Percentiles rank a stretch among this genome's conserved stretches.
Evolutionary conservation across 2,113 vertebrate genomes (phyloP).

Genomic region (Crotalus viridis): DNA sequence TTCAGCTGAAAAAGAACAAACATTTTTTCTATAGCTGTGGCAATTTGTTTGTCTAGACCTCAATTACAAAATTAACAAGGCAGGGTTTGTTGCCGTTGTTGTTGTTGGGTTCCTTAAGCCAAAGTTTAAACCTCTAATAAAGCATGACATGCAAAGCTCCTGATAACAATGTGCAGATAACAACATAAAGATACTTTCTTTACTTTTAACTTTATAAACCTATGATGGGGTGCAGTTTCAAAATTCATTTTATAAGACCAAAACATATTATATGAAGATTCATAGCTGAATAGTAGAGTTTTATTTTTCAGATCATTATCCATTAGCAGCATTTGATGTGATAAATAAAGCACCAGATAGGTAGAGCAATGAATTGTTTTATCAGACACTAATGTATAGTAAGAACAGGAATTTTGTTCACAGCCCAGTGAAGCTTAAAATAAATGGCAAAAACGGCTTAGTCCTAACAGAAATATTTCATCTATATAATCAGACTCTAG

Average conservation of each 20-base stretch:
- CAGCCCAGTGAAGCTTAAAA: not conserved
- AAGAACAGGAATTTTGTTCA: not conserved
- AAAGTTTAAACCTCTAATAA: conserved; percentile 44
- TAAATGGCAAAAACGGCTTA: not conserved
- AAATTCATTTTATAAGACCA: conserved; percentile 17
- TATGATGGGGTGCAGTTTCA: conserved; percentile 27
- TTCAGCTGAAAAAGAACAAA: conserved; percentile 48
- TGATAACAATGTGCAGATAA: not conserved
- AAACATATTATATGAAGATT: conserved; percentile 29
- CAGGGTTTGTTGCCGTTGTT: conserved; percentile 28
- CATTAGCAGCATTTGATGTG: conserved; percentile 28
- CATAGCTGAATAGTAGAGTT: conserved; percentile 1
- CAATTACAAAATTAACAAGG: conserved; percentile 46
- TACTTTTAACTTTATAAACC: conserved; percentile 36
- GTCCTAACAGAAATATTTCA: not conserved
- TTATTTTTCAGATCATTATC: not conserved
- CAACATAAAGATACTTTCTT: conserved; percentile 8
- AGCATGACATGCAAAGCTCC: conserved; percentile 13
- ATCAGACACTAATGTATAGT: not conserved
- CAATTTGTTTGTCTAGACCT: conserved; percentile 47
- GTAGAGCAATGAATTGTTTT: not conserved
- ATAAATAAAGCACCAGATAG: conserved; percentile 34
- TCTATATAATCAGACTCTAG: not conserved
- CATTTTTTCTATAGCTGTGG: conserved; percentile 7
- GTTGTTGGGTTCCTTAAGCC: conserved; percentile 28